Evolutionary conservation across 2,113 vertebrate genomes (phyloP).

Genomic region (Lontra canadensis): DNA sequence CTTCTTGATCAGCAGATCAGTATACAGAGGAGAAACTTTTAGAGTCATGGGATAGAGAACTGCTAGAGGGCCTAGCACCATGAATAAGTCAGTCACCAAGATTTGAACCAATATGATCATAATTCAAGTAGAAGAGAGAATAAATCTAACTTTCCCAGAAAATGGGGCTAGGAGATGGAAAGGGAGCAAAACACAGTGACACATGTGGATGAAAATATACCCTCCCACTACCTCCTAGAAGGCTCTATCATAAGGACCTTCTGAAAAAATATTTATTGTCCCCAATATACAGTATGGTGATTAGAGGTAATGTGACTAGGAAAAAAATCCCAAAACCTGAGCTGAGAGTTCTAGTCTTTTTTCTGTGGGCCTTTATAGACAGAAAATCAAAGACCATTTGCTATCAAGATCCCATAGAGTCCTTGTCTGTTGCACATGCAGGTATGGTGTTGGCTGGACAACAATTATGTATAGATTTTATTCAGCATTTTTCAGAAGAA

Average conservation of each 20-base stretch:
- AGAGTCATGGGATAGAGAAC: background rate
- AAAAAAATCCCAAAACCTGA: background rate
- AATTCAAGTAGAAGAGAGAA: background rate
- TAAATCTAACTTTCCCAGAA: background rate
- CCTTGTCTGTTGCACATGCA: background rate
- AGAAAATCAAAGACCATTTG: background rate
- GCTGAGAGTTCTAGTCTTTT: background rate
- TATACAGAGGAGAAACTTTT: background rate
- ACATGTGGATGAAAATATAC: background rate
- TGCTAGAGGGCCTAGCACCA: background rate
- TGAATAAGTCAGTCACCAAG: background rate
- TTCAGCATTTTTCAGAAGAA: background rate
- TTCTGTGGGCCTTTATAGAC: background rate
- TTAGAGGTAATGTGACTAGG: background rate
- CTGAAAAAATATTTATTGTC: background rate
- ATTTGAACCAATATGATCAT: background rate
- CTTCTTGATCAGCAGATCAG: background rate
- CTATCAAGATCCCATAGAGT: background rate
- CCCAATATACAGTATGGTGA: background rate
- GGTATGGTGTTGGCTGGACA: background rate
- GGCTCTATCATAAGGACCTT: background rate
- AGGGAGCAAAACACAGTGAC: background rate
- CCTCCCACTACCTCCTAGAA: background rate
- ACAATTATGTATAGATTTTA: background rate
- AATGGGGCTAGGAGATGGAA: background rate